These are phyloP conservation scores for Hirtodrosophila cameraria DNA, from an alignment of 2,888 invertebrate genomes.

Conservation along the genomic window DNA sequence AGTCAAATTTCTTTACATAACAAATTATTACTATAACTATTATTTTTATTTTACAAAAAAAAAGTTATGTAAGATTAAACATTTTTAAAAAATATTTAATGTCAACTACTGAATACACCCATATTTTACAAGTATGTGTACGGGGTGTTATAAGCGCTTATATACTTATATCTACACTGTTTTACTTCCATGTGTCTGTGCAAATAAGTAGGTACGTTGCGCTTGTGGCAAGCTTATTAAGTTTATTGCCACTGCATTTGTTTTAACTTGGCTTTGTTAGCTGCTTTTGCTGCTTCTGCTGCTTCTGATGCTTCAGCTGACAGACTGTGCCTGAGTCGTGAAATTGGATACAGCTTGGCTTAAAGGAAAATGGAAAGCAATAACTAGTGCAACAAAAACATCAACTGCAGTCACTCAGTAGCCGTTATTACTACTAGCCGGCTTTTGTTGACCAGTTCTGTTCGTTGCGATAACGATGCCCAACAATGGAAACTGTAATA, in stretches of 20 bases:
- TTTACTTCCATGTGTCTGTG: constrained; percentile 21
- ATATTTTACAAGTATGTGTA: constrained; percentile 3
- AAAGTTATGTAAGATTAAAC: too few species aligned
- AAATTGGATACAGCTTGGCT: constrained; percentile 48
- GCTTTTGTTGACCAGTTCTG: constrained; percentile 26
- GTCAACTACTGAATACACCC: neutral
- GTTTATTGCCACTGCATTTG: constrained; percentile 53
- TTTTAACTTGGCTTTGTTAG: constrained; percentile 33
- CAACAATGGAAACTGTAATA: constrained; percentile 1
- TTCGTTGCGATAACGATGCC: neutral
- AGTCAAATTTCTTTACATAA: too few species aligned
- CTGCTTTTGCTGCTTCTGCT: constrained; percentile 18
- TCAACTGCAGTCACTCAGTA: constrained; percentile 15
- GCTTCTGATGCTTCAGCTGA: constrained; percentile 18
- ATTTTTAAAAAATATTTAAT: too few species aligned
- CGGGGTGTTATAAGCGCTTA: neutral
- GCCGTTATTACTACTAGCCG: constrained; percentile 3
- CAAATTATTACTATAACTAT: too few species aligned
- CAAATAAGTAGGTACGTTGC: constrained; percentile 17
- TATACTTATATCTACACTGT: neutral
- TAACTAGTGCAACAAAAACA: constrained; percentile 21
- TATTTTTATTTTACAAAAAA: too few species aligned
- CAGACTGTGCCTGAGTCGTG: constrained; percentile 41
- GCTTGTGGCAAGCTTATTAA: constrained; percentile 48
- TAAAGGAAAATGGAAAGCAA: constrained; percentile 24